Base-by-base conservation (phyloP, 2,113 vertebrate genomes). In the Melanerpes formicivorus region DNA sequence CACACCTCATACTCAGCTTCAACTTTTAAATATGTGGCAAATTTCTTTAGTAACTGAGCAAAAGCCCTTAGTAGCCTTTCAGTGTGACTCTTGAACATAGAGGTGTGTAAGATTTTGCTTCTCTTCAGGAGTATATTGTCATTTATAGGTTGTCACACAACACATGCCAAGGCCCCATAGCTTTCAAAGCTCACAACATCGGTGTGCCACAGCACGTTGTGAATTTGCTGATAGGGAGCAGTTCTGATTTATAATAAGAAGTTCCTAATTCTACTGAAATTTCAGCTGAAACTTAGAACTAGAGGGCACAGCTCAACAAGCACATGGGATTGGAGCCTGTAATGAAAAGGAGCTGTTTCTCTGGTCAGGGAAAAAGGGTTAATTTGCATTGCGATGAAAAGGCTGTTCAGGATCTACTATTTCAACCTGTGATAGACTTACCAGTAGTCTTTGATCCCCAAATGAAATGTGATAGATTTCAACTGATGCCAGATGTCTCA, bases 401-500 rank as follows among this genome's bases (percentile, higher is more conserved):
- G 87, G 50, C 84, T 96, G 93, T 80, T 91, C 79, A 94, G 93
- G 93, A 95, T 95, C 94, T 95, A 92, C 95, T 91, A 14, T 95
- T 95, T 92, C 96, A 96, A 94, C 94, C 84, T 93, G 87, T 86
- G 95, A 88, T 96, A 91, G 93, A 90, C 93, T 94, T 95, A 94
- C 72, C 92, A 93, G 95, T 96, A 87, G 94, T 94, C 97, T 97
- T 97, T 97, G 97, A 97, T 97, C 97, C 95, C 93, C 97, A 96
- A 96, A 96, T 96, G 96, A 97, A 97, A 97, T 95, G 96, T 96
- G 95, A 97, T 97, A 96, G 97, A 96, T 97, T 97, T 97, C 97
- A 97, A 97, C 96, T 97, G 97, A 97, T 97, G 97, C 97, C 97
- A 97, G 97, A 97, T 98, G 97, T 97, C 97, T 96, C 94, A 97